Percentiles rank a stretch among this genome's conserved stretches.
phyloP scores from a whole-genome alignment of 2,113 vertebrate species.

The Macaca nemestrina region DNA sequence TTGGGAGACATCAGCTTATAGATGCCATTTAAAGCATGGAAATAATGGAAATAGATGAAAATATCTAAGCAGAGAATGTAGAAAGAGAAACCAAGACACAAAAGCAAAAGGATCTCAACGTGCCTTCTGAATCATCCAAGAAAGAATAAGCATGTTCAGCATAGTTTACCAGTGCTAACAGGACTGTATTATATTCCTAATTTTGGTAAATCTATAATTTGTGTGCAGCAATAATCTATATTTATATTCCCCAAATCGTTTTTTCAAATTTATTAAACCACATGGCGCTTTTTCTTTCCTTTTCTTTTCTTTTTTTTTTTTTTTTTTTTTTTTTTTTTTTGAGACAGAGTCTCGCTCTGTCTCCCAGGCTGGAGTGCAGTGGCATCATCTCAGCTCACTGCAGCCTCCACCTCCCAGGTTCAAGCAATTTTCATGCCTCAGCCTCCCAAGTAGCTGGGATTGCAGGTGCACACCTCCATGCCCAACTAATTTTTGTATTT shows the following conservation, averaged over 20 bases:
- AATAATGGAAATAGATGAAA: background rate
- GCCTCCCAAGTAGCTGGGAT: too few species aligned
- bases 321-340: too few species aligned
- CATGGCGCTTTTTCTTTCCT: background rate
- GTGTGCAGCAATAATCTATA: background rate
- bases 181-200: background rate
- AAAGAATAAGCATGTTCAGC: background rate
- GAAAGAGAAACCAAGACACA: background rate
- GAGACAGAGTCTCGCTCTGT: too few species aligned
- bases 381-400: too few species aligned
- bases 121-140: conserved; percentile 21
- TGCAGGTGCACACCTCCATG: too few species aligned
- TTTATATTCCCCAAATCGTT: background rate
- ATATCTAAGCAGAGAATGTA: background rate
- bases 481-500: too few species aligned
- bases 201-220: background rate
- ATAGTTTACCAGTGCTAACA: background rate
- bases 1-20: background rate
- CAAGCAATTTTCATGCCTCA: too few species aligned
- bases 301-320: too few species aligned
- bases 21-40: background rate
- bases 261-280: background rate
- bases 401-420: too few species aligned
- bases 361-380: too few species aligned
- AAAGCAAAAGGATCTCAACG: background rate